A percentile compares a stretch with the other conserved stretches of the same genome.
Evolutionary conservation across 2,113 vertebrate genomes (phyloP).

Genomic region (Melanerpes formicivorus): DNA sequence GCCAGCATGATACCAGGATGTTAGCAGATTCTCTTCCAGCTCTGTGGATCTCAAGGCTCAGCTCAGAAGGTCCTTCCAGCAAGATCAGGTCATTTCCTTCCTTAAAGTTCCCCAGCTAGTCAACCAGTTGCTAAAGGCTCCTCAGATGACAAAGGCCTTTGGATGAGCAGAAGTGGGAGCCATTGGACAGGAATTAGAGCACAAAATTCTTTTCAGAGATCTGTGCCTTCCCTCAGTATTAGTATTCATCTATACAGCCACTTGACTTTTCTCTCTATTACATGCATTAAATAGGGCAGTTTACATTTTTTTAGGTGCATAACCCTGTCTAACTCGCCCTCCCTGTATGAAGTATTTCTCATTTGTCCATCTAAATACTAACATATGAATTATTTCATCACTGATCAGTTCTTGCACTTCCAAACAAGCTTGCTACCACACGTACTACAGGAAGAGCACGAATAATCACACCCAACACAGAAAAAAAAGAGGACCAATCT

Average conservation of each 20-base stretch:
- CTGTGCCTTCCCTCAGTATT: neutral
- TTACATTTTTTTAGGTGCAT: neutral
- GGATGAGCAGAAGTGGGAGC: neutral
- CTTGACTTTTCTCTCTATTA: neutral
- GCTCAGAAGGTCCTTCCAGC: neutral
- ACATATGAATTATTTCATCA: neutral
- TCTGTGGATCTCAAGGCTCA: neutral
- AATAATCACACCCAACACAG: constrained; percentile 26
- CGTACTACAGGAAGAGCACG: neutral
- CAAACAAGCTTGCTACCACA: constrained; percentile 7
- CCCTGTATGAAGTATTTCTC: neutral
- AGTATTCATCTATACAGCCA: neutral
- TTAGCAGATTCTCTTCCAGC: neutral
- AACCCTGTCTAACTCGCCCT: neutral
- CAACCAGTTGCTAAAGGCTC: neutral
- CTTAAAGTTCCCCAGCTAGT: neutral
- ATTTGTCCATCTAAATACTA: neutral
- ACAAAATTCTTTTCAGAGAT: neutral
- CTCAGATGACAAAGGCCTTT: neutral
- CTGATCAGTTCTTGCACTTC: neutral
- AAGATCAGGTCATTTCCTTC: neutral
- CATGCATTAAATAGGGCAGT: neutral
- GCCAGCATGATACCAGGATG: accelerated
- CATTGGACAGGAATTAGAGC: neutral
- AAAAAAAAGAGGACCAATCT: constrained; percentile 57